phyloP scores from a whole-genome alignment of 1,140 invertebrate species.

The Whitmania pigra region DNA sequence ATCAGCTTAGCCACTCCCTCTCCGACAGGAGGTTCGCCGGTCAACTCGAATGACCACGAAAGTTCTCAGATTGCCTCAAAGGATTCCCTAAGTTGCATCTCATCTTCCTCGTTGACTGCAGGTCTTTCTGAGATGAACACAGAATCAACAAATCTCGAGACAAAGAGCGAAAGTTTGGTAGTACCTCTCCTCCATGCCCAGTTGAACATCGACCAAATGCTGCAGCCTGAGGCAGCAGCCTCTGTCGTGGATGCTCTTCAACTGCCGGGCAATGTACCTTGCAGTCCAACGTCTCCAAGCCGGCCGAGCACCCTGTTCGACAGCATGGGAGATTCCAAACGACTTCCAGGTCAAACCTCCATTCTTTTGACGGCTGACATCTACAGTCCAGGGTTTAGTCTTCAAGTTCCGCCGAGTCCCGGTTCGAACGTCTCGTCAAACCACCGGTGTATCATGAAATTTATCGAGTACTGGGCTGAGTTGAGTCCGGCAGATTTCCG shows the following conservation, averaged over 20 bases:
- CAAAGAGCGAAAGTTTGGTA: no score
- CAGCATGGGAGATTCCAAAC: not conserved
- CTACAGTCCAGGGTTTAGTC: constrained; percentile 18
- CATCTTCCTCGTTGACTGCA: not conserved
- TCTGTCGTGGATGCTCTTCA: not conserved
- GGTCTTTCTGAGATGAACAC: not conserved
- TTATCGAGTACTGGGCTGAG: constrained; percentile 37
- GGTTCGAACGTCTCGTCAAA: constrained; percentile 33
- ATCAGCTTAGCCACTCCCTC: constrained; percentile 6
- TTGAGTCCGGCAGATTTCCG: constrained; percentile 36
- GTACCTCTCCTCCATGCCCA: no score
- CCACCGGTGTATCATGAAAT: constrained; percentile 35
- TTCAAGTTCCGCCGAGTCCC: constrained; percentile 17
- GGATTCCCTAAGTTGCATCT: not conserved
- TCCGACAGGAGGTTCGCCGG: not conserved
- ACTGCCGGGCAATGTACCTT: not conserved
- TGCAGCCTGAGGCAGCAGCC: not conserved
- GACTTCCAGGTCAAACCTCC: not conserved
- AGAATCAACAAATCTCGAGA: not conserved
- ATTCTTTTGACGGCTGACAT: constrained; percentile 16
- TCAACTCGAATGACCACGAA: not conserved
- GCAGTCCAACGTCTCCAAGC: not conserved
- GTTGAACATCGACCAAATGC: not conserved
- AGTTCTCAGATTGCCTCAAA: not conserved
- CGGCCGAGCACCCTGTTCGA: not conserved